Percentiles rank a stretch among this genome's conserved stretches.
Evolutionary conservation across 2,888 invertebrate genomes (phyloP).

Genomic region (Lucinisca nassula): DNA sequence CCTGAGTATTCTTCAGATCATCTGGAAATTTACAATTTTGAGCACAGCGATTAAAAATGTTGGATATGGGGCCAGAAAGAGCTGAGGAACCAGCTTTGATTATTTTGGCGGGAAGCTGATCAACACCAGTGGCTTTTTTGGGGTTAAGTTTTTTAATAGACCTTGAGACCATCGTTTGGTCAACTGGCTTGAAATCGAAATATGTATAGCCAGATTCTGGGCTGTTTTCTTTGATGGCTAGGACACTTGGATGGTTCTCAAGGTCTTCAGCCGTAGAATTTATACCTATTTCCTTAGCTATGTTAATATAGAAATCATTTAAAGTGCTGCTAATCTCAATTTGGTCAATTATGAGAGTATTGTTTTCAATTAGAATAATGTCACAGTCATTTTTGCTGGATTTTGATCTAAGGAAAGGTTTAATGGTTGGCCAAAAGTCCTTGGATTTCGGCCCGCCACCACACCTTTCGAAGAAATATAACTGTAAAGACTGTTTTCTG

Average conservation of each 20-base stretch:
- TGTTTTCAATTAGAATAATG: slow-evolving; percentile 20
- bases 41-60: not conserved
- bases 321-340: not conserved
- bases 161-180: not conserved
- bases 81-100: not conserved
- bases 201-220: not conserved
- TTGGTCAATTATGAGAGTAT: not conserved
- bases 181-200: not conserved
- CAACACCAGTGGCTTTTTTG: slow-evolving; percentile 29
- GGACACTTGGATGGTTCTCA: slow-evolving; percentile 3
- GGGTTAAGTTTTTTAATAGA: slow-evolving; percentile 15
- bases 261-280: not conserved
- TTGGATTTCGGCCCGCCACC: slow-evolving; percentile 6
- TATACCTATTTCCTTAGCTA: slow-evolving; percentile 32
- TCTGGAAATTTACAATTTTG: not conserved
- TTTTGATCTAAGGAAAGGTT: not conserved
- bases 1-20: not conserved
- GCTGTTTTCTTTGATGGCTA: not conserved
- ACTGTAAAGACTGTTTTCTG: slow-evolving; percentile 1
- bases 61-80: not conserved
- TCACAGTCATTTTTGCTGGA: not conserved
- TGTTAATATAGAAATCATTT: slow-evolving; percentile 36
- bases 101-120: not conserved
- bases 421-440: slow-evolving; percentile 36
- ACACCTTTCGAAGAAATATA: slow-evolving; percentile 23